A percentile compares a stretch with the other conserved stretches of the same genome.
Conservation (phyloP, 2,113 vertebrate species). For the Laterallus jamaicensis region DNA sequence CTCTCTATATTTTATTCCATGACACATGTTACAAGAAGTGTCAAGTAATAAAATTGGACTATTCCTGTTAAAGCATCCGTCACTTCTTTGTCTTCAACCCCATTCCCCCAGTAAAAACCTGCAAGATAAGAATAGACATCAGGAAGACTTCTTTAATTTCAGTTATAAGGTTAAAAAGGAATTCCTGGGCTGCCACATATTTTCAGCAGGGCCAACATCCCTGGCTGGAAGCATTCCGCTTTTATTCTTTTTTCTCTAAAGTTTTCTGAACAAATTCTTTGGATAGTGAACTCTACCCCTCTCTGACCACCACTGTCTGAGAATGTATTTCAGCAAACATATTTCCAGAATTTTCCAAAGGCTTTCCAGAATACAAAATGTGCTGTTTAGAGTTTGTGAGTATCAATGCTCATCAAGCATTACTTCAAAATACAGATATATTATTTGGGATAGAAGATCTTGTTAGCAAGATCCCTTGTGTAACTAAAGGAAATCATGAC, state of each 20-base stretch:
- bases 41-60: neutral
- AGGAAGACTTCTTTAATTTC: neutral
- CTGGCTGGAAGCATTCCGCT: neutral
- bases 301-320: neutral
- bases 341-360: neutral
- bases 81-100: neutral
- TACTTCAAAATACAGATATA: neutral
- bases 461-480: neutral
- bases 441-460: neutral
- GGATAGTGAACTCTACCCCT: neutral
- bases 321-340: neutral
- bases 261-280: neutral
- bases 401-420: neutral
- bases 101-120: neutral
- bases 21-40: neutral
- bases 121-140: accelerated
- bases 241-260: neutral
- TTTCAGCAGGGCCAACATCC: neutral
- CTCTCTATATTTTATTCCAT: neutral
- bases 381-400: neutral
- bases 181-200: neutral
- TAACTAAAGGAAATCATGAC: neutral
- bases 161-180: neutral
- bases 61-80: neutral
- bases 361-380: neutral